Evolutionary conservation across 2,888 invertebrate species (phyloP).

Genomic region (Eudiplozoon nipponicum): DNA sequence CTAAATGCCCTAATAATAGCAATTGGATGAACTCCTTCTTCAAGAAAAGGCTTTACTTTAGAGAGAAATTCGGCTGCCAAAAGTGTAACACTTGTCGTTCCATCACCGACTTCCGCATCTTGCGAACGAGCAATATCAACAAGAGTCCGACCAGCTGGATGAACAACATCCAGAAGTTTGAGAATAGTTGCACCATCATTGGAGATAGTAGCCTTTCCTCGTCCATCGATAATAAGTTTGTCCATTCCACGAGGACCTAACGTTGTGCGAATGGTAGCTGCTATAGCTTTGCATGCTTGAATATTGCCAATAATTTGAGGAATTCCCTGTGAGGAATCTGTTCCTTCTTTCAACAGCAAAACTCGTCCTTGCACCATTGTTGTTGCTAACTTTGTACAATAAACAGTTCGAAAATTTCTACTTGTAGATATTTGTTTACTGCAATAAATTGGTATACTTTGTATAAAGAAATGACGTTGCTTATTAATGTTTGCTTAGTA

Average conservation of each 20-base stretch:
- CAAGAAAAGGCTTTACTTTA: conserved; percentile 64
- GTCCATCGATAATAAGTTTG: conserved; percentile 63
- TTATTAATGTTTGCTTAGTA: too few relatives aligned
- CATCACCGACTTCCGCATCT: conserved; percentile 53
- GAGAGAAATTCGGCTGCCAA: conserved; percentile 74
- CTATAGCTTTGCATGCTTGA: conserved; percentile 65
- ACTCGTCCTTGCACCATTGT: conserved; percentile 99
- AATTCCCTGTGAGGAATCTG: conserved; percentile 57
- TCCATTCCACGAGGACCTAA: conserved; percentile 95
- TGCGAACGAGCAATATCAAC: conserved; percentile 97
- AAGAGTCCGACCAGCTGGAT: conserved; percentile 79
- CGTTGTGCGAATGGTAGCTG: conserved; percentile 79
- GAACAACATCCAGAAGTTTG: conserved; percentile 79
- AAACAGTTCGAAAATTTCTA: too few relatives aligned
- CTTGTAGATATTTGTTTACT: too few relatives aligned
- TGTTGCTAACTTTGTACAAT: too few relatives aligned
- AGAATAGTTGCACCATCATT: conserved; percentile 97
- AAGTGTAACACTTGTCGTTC: conserved; percentile 80
- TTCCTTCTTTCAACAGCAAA: conserved; percentile 75
- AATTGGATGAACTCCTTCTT: conserved; percentile 78
- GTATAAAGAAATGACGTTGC: too few relatives aligned
- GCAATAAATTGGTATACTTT: too few relatives aligned
- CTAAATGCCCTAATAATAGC: conserved; percentile 60
- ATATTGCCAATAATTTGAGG: conserved; percentile 79
- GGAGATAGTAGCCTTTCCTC: conserved; percentile 70